These are phyloP conservation scores for Propsilocerus akamusi DNA, from an alignment of 1,140 invertebrate genomes.

Conservation along the genomic window DNA sequence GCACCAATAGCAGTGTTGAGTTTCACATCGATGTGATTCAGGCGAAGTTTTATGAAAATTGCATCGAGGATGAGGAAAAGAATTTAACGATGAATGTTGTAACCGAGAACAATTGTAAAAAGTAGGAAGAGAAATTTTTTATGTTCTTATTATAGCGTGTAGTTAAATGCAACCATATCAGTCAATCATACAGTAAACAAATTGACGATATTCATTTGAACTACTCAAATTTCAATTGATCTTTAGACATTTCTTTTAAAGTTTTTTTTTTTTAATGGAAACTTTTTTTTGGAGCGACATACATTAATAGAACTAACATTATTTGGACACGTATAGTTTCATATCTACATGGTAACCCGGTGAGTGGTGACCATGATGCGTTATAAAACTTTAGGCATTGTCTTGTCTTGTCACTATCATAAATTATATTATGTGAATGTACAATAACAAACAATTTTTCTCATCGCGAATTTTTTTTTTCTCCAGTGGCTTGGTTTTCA, in stretches of 20 bases:
- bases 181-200: too few species aligned
- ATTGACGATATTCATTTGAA: too few species aligned
- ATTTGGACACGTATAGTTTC: too few species aligned
- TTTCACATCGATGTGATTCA: neutral
- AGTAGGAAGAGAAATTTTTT: neutral
- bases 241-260: too few species aligned
- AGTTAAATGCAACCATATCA: too few species aligned
- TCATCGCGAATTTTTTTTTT: neutral
- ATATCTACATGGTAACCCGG: too few species aligned
- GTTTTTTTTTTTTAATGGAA: too few species aligned
- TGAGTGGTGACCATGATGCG: too few species aligned
- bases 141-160: neutral
- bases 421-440: too few species aligned
- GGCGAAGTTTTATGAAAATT: constrained; percentile 3
- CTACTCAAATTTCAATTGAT: too few species aligned
- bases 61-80: constrained; percentile 4
- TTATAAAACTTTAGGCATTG: neutral
- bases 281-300: too few species aligned
- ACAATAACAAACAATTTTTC: neutral
- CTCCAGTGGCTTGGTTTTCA: neutral
- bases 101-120: neutral
- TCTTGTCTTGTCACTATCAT: neutral
- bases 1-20: neutral
- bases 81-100: neutral
- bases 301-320: too few species aligned